These are phyloP conservation scores for Lomographa bimaculata DNA, from an alignment of 2,888 invertebrate species.

Conservation along the genomic window DNA sequence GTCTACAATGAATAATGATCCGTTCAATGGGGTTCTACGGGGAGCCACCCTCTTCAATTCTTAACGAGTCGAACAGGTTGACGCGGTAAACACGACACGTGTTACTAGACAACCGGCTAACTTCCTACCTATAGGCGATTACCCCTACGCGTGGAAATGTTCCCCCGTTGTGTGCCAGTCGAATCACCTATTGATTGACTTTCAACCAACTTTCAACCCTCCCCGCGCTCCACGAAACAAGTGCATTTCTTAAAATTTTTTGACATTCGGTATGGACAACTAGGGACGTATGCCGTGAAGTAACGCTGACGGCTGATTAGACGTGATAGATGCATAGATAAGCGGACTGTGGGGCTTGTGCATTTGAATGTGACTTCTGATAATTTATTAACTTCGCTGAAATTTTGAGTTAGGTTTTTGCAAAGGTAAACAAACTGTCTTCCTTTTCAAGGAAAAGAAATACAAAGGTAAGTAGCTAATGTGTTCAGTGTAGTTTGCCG, in stretches of 20 bases:
- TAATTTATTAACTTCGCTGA: too few relatives aligned
- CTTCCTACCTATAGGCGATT: constrained; percentile 28
- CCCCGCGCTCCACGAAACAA: constrained; percentile 37
- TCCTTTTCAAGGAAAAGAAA: too few relatives aligned
- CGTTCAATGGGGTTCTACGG: constrained; percentile 19
- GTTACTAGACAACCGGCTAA: constrained; percentile 37
- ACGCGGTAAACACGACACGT: constrained; percentile 42
- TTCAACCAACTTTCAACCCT: constrained; percentile 41
- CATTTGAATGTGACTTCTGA: too few relatives aligned
- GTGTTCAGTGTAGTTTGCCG: constrained; percentile 33
- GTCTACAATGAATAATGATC: constrained; percentile 34
- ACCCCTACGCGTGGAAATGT: constrained; percentile 39
- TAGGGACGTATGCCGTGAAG: constrained; percentile 14
- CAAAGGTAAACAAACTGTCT: too few relatives aligned
- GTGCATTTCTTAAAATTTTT: constrained; percentile 62
- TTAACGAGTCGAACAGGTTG: constrained; percentile 50
- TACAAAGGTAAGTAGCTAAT: constrained; percentile 22
- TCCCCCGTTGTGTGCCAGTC: constrained; percentile 48
- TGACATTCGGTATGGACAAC: constrained; percentile 34
- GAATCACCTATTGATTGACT: constrained; percentile 68
- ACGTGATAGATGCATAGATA: constrained; percentile 20
- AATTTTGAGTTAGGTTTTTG: too few relatives aligned
- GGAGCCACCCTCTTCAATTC: constrained; percentile 32
- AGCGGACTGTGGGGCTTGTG: too few relatives aligned
- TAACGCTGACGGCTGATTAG: constrained; percentile 12